Evolutionary conservation across 2,888 invertebrate species (phyloP), one percentile per base, ranked within the genome.

Genomic region (Biston stratarius): DNA sequence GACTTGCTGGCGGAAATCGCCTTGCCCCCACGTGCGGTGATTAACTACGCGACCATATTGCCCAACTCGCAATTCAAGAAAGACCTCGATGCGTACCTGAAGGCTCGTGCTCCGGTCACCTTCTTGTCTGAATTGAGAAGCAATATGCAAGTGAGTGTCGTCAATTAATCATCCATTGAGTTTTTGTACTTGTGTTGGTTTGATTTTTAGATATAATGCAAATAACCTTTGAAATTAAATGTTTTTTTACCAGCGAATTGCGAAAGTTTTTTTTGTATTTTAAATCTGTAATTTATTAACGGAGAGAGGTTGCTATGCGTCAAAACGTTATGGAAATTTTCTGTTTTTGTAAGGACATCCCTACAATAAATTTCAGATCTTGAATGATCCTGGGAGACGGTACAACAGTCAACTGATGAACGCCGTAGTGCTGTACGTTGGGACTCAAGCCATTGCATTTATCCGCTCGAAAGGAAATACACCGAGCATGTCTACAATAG

Each of bases 341-440:
- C 24, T 24, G 3, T 3, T 24, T 24, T 3, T 24, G 24, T 24
- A 3, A 24, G 24, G 3, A 24, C 24, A 24, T 24, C 24, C 24
- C 24, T 24, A 24, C 24, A 24, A 42, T 42, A 42, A 42, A 14
- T 0, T 55, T 1, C 71, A 94, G 90, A 94, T 97, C 7, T 95
- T 96, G 33, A 97, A 96, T 83, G 98, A 98, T 79, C 97, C 98
- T 0, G 99, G 99, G 0, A 96, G 97, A 78, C 95, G 97, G 9
- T 99, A 99, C 94, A 99, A 99, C 89, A 98, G 99, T 82, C 97
- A 97, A 52, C 91, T 99, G 80, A 98, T 99, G 96, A 99, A 99
- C 86, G 99, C 99, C 0, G 95, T 99, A 57, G 99, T 99, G 12
- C 94, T 99, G 79, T 99, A 99, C 86, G 99, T 99, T 64, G 99